phyloP scores from a whole-genome alignment of 2,113 vertebrate genomes.

The Parus major region DNA sequence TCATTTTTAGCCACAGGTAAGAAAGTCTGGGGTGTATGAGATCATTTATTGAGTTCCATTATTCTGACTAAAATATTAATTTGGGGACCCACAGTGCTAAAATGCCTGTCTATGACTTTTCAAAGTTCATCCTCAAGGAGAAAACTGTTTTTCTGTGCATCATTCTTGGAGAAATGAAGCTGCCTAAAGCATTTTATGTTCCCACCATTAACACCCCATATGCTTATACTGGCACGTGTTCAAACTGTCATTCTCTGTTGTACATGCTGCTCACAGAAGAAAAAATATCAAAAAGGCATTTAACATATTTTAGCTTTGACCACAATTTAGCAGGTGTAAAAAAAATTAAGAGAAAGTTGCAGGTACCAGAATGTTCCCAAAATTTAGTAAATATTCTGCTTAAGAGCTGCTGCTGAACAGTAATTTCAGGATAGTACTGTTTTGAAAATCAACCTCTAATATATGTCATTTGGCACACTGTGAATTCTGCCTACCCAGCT shows the following conservation, averaged over 20 bases:
- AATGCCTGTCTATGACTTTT: slow-evolving; percentile 22
- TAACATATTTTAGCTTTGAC: slow-evolving; percentile 28
- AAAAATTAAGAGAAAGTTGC: not conserved
- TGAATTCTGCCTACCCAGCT: not conserved
- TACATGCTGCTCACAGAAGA: not conserved
- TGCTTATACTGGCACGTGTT: not conserved
- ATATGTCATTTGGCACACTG: not conserved
- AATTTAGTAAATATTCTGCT: not conserved
- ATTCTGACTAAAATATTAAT: slow-evolving; percentile 58
- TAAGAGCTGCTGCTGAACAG: not conserved
- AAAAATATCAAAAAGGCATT: not conserved
- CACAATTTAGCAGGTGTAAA: not conserved
- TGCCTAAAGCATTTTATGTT: slow-evolving; percentile 34
- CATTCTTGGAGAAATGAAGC: slow-evolving; percentile 29
- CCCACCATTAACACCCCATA: slow-evolving; percentile 17
- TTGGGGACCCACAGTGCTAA: slow-evolving; percentile 11
- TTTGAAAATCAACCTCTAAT: not conserved
- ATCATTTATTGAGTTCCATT: slow-evolving; percentile 47
- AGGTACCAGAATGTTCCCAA: not conserved
- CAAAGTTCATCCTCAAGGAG: slow-evolving; percentile 37
- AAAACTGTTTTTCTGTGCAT: slow-evolving; percentile 41
- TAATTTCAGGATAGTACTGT: not conserved
- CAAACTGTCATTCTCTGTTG: slow-evolving; percentile 22
- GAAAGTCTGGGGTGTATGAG: slow-evolving; percentile 11
- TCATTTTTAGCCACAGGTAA: slow-evolving; percentile 53